Conservation (phyloP, 2,797 vertebrate genomes). For the Vireo griseus region DNA sequence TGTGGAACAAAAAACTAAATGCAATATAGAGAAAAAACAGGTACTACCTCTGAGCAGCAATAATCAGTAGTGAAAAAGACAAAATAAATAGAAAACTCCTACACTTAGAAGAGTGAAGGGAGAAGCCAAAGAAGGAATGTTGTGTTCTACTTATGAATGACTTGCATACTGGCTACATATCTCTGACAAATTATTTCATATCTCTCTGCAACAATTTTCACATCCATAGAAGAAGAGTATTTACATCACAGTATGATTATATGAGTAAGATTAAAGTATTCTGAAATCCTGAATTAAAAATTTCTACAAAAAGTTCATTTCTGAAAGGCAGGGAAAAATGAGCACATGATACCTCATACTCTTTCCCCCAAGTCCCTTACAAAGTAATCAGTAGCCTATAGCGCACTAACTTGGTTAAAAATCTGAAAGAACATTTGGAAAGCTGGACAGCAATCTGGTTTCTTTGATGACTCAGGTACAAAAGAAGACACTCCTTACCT, state of each 20-base stretch:
- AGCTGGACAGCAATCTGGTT: background rate
- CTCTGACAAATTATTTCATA: background rate
- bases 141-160: background rate
- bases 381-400: background rate
- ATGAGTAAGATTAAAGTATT: background rate
- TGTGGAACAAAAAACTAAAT: background rate
- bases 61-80: background rate
- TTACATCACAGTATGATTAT: background rate
- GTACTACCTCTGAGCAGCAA: background rate
- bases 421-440: background rate
- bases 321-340: background rate
- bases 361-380: background rate
- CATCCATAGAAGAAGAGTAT: background rate
- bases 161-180: background rate
- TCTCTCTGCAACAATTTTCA: background rate
- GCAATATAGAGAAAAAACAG: background rate
- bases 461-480: background rate
- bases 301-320: background rate
- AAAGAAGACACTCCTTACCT: slow-evolving; percentile 76
- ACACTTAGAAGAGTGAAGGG: background rate
- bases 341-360: background rate
- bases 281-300: background rate
- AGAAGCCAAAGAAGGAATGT: background rate
- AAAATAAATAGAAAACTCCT: background rate
- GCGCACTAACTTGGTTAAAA: background rate